A percentile compares a stretch with the other conserved stretches of the same genome.
Evolutionary conservation across 2,888 invertebrate genomes (phyloP).

Genomic region (Cephus spinipes): DNA sequence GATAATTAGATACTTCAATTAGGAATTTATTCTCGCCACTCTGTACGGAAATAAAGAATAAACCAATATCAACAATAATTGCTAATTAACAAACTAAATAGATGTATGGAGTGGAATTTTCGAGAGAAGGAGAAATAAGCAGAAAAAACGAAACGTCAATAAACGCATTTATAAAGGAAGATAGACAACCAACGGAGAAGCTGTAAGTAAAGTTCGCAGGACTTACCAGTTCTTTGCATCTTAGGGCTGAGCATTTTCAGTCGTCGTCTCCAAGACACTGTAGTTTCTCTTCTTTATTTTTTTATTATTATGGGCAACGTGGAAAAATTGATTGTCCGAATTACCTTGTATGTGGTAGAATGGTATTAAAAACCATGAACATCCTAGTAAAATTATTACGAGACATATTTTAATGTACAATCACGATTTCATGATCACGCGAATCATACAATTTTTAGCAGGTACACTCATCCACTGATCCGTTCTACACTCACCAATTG

Average conservation of each 20-base stretch:
- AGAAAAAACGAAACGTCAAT: no score
- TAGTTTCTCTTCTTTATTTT: neutral
- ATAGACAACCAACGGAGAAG: no score
- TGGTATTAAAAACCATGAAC: slow-evolving; percentile 26
- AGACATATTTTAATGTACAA: slow-evolving; percentile 3
- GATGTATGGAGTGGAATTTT: no score
- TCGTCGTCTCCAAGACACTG: neutral
- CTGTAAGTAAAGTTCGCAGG: no score
- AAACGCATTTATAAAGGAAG: no score
- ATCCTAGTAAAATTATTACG: slow-evolving; percentile 13
- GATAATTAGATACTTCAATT: no score
- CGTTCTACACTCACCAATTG: neutral
- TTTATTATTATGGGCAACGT: neutral
- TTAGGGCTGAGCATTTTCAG: slow-evolving; percentile 80
- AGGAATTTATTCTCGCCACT: no score
- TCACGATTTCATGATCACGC: neutral
- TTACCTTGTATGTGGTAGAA: slow-evolving; percentile 30
- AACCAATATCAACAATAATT: no score
- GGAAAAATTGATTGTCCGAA: slow-evolving; percentile 28
- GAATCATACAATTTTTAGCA: neutral
- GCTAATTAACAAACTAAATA: no score
- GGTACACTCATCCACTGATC: neutral
- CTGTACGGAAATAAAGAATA: no score
- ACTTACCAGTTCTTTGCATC: slow-evolving; percentile 79
- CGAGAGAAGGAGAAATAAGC: no score